phyloP scores from a whole-genome alignment of 1,140 invertebrate species.

The Diachasmimorpha longicaudata region DNA sequence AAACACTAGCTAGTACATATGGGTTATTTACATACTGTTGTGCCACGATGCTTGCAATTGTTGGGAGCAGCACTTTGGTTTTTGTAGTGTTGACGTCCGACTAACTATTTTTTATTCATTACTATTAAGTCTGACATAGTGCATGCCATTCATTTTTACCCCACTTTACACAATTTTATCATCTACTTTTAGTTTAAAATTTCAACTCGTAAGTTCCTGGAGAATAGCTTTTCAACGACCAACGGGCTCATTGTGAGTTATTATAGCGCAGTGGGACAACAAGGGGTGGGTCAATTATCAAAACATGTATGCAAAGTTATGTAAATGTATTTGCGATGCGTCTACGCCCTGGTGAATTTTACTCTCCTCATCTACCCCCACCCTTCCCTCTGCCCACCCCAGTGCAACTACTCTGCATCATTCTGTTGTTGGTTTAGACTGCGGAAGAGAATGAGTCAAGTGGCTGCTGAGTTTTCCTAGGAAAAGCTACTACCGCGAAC shows the following conservation, averaged over 20 bases:
- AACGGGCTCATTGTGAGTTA: conserved; percentile 4
- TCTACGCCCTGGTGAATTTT: conserved; percentile 33
- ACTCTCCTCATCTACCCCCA: conserved; percentile 34
- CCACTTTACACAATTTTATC: background rate
- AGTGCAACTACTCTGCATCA: background rate
- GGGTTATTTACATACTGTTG: too few relatives aligned
- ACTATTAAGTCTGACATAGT: background rate
- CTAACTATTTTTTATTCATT: background rate
- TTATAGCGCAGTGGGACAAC: background rate
- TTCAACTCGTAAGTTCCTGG: background rate
- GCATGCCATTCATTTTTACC: background rate
- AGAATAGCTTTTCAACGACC: background rate
- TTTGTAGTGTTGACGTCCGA: too few relatives aligned
- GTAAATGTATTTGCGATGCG: conserved; percentile 55
- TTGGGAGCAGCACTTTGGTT: too few relatives aligned
- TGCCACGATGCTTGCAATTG: too few relatives aligned
- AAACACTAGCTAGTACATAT: too few relatives aligned
- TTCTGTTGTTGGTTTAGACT: background rate
- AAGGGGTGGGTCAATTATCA: conserved; percentile 50
- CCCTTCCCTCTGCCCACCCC: conserved; percentile 12
- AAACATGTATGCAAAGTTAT: conserved; percentile 62
- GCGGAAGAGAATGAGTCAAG: conserved; percentile 1
- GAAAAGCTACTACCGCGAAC: background rate
- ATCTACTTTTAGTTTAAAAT: background rate
- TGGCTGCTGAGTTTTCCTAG: background rate